A percentile compares a stretch with the other conserved stretches of the same genome.
phyloP scores from a whole-genome alignment of 2,113 vertebrate genomes.

The Arizona elegans region DNA sequence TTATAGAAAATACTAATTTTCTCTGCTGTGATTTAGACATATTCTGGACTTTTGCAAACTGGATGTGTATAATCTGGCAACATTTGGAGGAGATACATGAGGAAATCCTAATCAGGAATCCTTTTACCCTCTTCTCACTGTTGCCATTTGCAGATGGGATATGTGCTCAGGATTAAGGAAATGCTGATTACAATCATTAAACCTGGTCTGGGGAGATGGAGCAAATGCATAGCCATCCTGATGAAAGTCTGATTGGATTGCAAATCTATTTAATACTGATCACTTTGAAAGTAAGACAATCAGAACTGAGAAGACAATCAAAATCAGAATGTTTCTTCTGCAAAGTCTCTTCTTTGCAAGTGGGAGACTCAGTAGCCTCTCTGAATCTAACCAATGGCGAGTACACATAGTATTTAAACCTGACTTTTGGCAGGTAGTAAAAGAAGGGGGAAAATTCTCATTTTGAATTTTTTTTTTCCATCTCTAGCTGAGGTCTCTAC shows the following conservation, averaged over 20 bases:
- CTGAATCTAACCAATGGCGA: background rate
- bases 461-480: background rate
- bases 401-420: background rate
- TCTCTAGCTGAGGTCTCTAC: background rate
- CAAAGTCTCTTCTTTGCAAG: background rate
- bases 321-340: background rate
- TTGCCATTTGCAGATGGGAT: background rate
- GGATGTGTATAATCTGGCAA: background rate
- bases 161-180: background rate
- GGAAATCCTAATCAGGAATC: background rate
- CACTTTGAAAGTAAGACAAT: background rate
- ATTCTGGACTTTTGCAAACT: background rate
- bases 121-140: background rate
- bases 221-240: background rate
- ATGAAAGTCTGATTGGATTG: background rate
- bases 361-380: background rate
- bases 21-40: background rate
- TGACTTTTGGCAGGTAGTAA: background rate
- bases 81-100: background rate
- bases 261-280: background rate
- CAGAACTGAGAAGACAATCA: background rate
- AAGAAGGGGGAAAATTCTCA: background rate
- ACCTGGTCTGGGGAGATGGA: background rate
- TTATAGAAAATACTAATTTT: background rate
- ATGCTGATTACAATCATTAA: background rate